Conservation (phyloP, 1,140 invertebrate genomes). For the Plodia interpunctella region DNA sequence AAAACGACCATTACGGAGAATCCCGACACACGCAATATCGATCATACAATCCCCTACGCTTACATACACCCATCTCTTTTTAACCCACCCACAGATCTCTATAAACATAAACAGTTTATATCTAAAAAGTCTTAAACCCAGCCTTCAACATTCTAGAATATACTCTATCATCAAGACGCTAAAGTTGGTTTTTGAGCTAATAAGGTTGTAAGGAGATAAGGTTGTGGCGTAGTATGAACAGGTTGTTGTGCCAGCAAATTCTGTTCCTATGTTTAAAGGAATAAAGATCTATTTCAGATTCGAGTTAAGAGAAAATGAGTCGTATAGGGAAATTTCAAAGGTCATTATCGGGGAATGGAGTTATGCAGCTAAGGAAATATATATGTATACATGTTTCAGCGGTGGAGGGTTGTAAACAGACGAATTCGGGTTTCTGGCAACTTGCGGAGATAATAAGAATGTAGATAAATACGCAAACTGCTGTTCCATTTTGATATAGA, state of each 20-base stretch:
- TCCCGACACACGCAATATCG: constrained; percentile 56
- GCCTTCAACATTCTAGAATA: constrained; percentile 10
- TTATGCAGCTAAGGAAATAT: constrained; percentile 45
- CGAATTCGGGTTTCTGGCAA: constrained; percentile 23
- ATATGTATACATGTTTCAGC: constrained; percentile 13
- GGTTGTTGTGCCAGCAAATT: constrained; percentile 71
- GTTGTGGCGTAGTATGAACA: constrained; percentile 17
- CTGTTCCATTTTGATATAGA: no score
- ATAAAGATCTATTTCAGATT: constrained; percentile 73
- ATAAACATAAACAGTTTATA: constrained; percentile 68
- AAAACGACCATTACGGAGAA: constrained; percentile 70
- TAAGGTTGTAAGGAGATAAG: constrained; percentile 12
- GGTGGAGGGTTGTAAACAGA: constrained; percentile 40
- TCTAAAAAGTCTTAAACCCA: constrained; percentile 35
- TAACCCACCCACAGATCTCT: constrained; percentile 70
- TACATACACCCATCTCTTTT: constrained; percentile 73
- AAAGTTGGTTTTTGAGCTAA: constrained; percentile 7
- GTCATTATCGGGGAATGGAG: constrained; percentile 39
- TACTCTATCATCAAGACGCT: background rate
- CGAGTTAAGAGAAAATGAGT: constrained; percentile 64
- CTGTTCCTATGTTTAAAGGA: constrained; percentile 69
- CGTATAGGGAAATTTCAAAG: constrained; percentile 50
- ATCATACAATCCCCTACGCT: constrained; percentile 66
- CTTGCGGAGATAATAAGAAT: background rate
- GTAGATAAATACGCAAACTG: background rate